A percentile compares a stretch with the other conserved stretches of the same genome.
Conservation (phyloP, 2,113 vertebrate species). For the Alexandromys fortis region DNA sequence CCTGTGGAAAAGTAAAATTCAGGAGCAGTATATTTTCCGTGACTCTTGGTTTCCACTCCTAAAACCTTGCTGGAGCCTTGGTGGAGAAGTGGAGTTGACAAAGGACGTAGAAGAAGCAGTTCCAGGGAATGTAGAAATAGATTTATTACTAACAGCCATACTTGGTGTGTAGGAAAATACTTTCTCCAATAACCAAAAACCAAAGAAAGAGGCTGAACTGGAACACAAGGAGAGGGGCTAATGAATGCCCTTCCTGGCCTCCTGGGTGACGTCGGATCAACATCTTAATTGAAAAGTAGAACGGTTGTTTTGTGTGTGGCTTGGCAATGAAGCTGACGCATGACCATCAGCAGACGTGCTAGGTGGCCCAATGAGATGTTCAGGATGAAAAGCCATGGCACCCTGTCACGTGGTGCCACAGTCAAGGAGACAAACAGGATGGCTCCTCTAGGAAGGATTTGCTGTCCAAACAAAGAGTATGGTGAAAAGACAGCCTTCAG, state of each 20-base stretch:
- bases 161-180: neutral
- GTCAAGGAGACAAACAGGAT: neutral
- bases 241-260: neutral
- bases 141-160: neutral
- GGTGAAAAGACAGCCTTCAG: neutral
- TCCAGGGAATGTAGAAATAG: neutral
- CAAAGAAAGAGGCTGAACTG: neutral
- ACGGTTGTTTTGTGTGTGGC: neutral
- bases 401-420: neutral
- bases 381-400: neutral
- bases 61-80: neutral
- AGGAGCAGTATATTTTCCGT: neutral
- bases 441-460: neutral
- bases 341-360: neutral
- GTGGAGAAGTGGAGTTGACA: neutral
- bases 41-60: neutral
- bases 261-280: neutral
- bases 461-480: neutral
- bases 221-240: neutral
- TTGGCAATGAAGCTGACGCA: neutral
- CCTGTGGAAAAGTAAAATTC: neutral
- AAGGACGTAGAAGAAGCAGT: neutral
- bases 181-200: neutral
- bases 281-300: neutral
- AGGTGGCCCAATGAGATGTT: neutral